Evolutionary conservation across 2,113 vertebrate species (phyloP).

Genomic region (Anoplopoma fimbria): DNA sequence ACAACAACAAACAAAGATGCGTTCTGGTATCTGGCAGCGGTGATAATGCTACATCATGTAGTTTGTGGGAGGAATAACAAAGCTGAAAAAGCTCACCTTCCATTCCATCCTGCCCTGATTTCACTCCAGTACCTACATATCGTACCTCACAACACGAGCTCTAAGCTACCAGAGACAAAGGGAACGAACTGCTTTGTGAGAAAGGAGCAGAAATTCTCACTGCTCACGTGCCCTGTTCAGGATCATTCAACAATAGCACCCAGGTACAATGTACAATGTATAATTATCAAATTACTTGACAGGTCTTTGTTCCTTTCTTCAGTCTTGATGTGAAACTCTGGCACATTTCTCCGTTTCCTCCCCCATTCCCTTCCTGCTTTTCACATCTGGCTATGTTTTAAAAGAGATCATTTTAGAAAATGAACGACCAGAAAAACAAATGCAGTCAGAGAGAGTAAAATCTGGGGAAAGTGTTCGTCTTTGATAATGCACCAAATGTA

Average conservation of each 20-base stretch:
- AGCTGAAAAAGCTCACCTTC: no score
- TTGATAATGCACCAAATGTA: not conserved
- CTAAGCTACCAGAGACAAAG: not conserved
- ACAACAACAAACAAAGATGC: slow-evolving; percentile 1
- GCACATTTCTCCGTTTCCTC: not conserved
- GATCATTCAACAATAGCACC: not conserved
- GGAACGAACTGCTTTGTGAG: not conserved
- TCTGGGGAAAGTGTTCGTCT: not conserved
- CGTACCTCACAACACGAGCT: not conserved
- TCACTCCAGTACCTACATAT: not conserved
- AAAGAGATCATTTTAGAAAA: not conserved
- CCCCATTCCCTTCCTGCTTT: not conserved
- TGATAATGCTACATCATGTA: not conserved
- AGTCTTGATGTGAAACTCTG: not conserved
- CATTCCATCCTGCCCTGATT: not conserved
- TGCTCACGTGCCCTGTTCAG: not conserved
- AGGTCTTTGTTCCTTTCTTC: not conserved
- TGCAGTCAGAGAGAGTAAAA: not conserved
- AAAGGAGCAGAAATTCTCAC: not conserved
- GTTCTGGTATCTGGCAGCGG: not conserved
- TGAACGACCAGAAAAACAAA: not conserved
- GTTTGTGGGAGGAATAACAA: not conserved
- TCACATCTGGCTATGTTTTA: slow-evolving; percentile 2
- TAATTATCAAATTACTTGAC: not conserved
- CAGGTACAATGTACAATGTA: not conserved